A percentile compares a stretch with the other conserved stretches of the same genome.
These are phyloP conservation scores for Pseudomyrmex flavicornis DNA, from an alignment of 1,140 invertebrate genomes.

Conservation along the genomic window DNA sequence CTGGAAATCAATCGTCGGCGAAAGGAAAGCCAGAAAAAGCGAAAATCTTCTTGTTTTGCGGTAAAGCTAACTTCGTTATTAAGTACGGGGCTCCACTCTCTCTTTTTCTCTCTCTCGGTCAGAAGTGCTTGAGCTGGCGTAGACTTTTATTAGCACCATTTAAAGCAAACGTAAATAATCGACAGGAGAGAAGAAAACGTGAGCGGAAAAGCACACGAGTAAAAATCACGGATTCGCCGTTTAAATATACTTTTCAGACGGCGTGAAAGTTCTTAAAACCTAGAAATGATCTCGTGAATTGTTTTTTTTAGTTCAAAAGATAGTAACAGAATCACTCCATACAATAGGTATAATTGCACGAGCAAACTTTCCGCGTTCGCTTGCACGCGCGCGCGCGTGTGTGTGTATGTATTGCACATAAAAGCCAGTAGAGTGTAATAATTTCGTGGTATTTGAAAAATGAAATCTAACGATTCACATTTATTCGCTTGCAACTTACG, in stretches of 20 bases:
- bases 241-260: slow-evolving; percentile 76
- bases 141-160: slow-evolving; percentile 61
- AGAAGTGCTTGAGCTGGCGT: slow-evolving; percentile 59
- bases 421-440: slow-evolving; percentile 60
- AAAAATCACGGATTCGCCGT: slow-evolving; percentile 71
- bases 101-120: not conserved
- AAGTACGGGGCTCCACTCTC: slow-evolving; percentile 35
- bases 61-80: slow-evolving; percentile 68
- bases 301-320: slow-evolving; percentile 76
- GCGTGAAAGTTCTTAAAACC: slow-evolving; percentile 75
- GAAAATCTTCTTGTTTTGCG: slow-evolving; percentile 46
- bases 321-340: slow-evolving; percentile 58
- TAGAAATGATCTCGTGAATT: slow-evolving; percentile 75
- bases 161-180: slow-evolving; percentile 57
- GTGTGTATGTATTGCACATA: too few species aligned
- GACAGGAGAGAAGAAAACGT: slow-evolving; percentile 61
- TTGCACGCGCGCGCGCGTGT: too few species aligned
- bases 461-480: slow-evolving; percentile 19
- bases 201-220: slow-evolving; percentile 45
- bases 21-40: slow-evolving; percentile 41
- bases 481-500: not conserved
- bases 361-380: not conserved
- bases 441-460: slow-evolving; percentile 40
- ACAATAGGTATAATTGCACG: slow-evolving; percentile 67
- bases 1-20: slow-evolving; percentile 23